Percentiles rank a stretch among this genome's conserved stretches.
Conservation (phyloP, 2,888 invertebrate species). For the Lumbricus terrestris region DNA sequence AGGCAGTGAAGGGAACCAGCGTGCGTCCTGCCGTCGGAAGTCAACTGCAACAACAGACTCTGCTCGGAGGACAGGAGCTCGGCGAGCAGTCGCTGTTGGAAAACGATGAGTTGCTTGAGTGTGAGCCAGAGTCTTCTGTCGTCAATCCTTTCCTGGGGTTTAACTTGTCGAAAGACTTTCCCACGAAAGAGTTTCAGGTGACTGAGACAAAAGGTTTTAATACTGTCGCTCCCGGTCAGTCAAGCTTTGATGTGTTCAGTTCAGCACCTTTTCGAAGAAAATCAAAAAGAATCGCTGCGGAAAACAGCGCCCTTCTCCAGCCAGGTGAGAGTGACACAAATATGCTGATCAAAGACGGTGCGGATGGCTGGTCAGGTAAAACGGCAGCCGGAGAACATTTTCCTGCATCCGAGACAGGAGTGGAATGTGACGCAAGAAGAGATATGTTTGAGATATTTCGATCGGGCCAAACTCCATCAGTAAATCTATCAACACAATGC, state of each 20-base stretch:
- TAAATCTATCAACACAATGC: not conserved
- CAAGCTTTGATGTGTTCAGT: conserved; percentile 48
- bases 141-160: not conserved
- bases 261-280: conserved; percentile 48
- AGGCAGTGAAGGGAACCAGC: not conserved
- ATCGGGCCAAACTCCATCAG: not conserved
- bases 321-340: not conserved
- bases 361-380: not conserved
- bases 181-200: not conserved
- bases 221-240: conserved; percentile 20
- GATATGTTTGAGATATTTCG: not conserved
- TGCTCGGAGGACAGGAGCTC: conserved; percentile 71
- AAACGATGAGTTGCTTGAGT: conserved; percentile 71
- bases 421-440: not conserved
- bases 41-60: not conserved
- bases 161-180: not conserved
- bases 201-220: not conserved
- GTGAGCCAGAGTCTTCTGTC: not conserved
- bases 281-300: not conserved
- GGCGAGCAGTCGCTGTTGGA: conserved; percentile 74
- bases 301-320: not conserved
- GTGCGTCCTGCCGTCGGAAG: not conserved
- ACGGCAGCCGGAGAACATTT: not conserved
- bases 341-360: not conserved
- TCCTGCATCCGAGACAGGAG: not conserved